Evolutionary conservation across 2,888 invertebrate species (phyloP).

Genomic region (Rotaria macrura): DNA sequence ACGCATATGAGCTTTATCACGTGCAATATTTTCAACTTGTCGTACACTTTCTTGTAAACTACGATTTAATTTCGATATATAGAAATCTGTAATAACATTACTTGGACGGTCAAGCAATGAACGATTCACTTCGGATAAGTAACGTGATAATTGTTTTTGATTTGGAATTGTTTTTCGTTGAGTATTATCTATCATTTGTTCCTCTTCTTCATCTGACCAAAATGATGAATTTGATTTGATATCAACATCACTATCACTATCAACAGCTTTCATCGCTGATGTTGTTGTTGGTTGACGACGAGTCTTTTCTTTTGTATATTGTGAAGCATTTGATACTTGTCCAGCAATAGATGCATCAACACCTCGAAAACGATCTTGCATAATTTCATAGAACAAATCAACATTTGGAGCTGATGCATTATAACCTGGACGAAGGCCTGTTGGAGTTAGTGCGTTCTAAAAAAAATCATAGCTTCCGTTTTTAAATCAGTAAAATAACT

Average conservation of each 20-base stretch:
- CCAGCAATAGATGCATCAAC: slow-evolving; percentile 17
- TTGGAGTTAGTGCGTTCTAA: background rate
- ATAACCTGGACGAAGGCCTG: background rate
- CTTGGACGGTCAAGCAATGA: slow-evolving; percentile 25
- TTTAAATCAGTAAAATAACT: too few species aligned
- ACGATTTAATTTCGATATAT: slow-evolving; percentile 31
- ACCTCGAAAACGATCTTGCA: background rate
- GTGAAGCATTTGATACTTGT: slow-evolving; percentile 14
- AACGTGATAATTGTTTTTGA: background rate
- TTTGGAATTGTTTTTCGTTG: background rate
- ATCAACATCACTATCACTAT: slow-evolving; percentile 3
- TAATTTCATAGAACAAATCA: background rate
- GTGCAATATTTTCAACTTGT: slow-evolving; percentile 25
- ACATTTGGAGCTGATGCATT: background rate
- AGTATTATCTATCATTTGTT: background rate
- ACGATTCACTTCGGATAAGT: background rate
- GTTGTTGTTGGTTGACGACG: background rate
- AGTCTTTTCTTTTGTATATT: background rate
- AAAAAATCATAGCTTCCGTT: background rate
- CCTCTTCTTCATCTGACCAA: background rate
- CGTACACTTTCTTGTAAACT: slow-evolving; percentile 31
- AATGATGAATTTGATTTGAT: slow-evolving; percentile 13
- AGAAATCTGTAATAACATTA: slow-evolving; percentile 31
- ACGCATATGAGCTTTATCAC: background rate
- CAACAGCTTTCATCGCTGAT: background rate